A percentile compares a stretch with the other conserved stretches of the same genome.
These are phyloP conservation scores for Magallana ariakensis DNA, from an alignment of 1,140 invertebrate genomes.

Conservation along the genomic window DNA sequence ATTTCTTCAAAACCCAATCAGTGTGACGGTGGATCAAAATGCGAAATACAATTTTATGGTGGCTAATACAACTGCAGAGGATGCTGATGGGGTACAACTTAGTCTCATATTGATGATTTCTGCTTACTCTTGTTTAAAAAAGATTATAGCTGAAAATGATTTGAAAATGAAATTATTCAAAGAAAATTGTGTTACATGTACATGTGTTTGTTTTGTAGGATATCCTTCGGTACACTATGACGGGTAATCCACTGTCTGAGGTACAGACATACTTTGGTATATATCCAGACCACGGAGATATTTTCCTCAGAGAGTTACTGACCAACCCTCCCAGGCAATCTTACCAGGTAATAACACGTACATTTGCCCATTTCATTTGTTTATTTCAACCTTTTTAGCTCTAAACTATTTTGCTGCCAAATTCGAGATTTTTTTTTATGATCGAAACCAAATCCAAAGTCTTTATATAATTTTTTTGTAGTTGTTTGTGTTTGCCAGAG, in stretches of 20 bases:
- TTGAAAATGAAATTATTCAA: not conserved
- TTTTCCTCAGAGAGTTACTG: constrained; percentile 66
- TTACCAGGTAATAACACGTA: constrained; percentile 84
- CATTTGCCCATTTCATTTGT: not conserved
- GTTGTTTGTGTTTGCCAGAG: constrained; percentile 90
- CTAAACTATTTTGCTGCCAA: not conserved
- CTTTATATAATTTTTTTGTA: not conserved
- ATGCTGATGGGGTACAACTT: constrained; percentile 67
- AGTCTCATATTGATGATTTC: no score
- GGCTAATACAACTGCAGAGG: constrained; percentile 64
- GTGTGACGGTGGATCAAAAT: constrained; percentile 79
- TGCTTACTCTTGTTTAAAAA: no score
- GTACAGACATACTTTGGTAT: constrained; percentile 66
- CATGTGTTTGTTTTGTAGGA: constrained; percentile 61
- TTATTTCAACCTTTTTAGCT: not conserved
- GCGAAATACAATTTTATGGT: constrained; percentile 53
- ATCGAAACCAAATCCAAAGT: no score
- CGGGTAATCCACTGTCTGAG: constrained; percentile 23
- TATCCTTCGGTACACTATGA: constrained; percentile 61
- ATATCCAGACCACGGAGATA: constrained; percentile 63
- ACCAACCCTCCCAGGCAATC: constrained; percentile 80
- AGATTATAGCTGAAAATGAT: no score
- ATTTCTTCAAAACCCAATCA: constrained; percentile 54
- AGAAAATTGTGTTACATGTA: not conserved
- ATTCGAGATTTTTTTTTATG: not conserved